Evolutionary conservation across 2,888 invertebrate genomes (phyloP), one percentile per base, ranked within the genome.

Genomic region (Phalangium opilio): DNA sequence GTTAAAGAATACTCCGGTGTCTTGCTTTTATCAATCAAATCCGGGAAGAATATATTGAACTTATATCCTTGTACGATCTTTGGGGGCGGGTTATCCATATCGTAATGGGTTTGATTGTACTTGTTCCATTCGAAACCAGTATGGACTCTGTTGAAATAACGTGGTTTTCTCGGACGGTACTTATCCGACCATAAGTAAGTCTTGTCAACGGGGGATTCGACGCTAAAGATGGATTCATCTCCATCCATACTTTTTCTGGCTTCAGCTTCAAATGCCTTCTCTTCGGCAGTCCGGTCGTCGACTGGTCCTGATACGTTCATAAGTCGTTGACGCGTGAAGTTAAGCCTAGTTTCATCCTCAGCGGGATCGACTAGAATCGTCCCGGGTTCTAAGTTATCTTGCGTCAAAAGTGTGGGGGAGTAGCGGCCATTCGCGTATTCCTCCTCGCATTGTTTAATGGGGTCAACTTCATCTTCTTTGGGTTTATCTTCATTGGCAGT

Each of bases 91-190:
- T 99, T 98, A 68, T 99, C 98, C 83, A 96, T 91, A 67, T 98
- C 98, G 69, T 99, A 99, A 71, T 98, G 98, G 2, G 98, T 98
- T 70, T 98, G 98, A 71, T 99, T 99, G 70, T 99, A 99, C 68
- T 99, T 98, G 71, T 98, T 98, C 98, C 98, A 99, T 63, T 99
- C 98, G 69, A 98, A 99, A 14, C 98, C 98, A 1, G 87, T 87
- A 64, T 87, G 87, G 7, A 76, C 75, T 50, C 75, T 67, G 73
- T 99, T 99, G 70, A 98, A 95, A 70, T 98, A 99, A 17, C 96
- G 70, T 1, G 98, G 98, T 64, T 98, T 98, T 41, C 96, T 70
- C 0, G 98, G 98, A 11, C 96, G 72, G 67, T 96, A 98, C 70
- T 96, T 98, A 69, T 98, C 96, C 0, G 93, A 90, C 90, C 96